Conservation (phyloP, 2,797 vertebrate species). For the Lagorchestes hirsutus region DNA sequence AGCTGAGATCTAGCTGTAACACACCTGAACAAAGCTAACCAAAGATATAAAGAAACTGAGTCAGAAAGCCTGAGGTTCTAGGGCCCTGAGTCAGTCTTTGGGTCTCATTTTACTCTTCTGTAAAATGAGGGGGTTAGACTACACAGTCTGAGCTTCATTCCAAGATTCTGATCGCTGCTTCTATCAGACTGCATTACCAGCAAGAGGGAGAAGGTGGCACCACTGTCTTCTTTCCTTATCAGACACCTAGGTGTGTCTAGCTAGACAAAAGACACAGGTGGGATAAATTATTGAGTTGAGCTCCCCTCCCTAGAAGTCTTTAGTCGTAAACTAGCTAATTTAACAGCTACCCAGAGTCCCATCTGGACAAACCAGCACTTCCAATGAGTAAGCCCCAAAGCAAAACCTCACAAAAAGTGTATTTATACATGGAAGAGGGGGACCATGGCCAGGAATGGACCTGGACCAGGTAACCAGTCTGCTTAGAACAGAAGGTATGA, state of each 20-base stretch:
- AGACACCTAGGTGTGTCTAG: too few relatives aligned
- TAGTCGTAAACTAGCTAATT: neutral
- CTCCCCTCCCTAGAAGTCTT: neutral
- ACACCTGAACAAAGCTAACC: too few relatives aligned
- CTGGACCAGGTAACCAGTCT: neutral
- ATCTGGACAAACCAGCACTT: too few relatives aligned
- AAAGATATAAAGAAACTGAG: constrained; percentile 1
- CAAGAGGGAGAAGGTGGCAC: too few relatives aligned
- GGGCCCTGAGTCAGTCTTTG: neutral
- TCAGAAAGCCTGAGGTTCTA: neutral
- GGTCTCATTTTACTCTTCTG: constrained; percentile 22
- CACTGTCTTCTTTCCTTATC: too few relatives aligned
- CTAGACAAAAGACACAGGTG: neutral
- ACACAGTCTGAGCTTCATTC: too few relatives aligned
- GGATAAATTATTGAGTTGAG: neutral
- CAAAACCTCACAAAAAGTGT: too few relatives aligned
- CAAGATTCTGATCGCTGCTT: too few relatives aligned
- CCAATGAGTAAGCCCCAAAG: too few relatives aligned
- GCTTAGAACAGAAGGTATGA: neutral
- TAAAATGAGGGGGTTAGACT: neutral
- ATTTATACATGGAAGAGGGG: too few relatives aligned
- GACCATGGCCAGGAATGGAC: neutral
- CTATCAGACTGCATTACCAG: too few relatives aligned
- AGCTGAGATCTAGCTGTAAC: too few relatives aligned
- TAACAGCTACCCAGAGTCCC: neutral